Conservation (phyloP, 2,888 invertebrate species). For the Eurois occulta region DNA sequence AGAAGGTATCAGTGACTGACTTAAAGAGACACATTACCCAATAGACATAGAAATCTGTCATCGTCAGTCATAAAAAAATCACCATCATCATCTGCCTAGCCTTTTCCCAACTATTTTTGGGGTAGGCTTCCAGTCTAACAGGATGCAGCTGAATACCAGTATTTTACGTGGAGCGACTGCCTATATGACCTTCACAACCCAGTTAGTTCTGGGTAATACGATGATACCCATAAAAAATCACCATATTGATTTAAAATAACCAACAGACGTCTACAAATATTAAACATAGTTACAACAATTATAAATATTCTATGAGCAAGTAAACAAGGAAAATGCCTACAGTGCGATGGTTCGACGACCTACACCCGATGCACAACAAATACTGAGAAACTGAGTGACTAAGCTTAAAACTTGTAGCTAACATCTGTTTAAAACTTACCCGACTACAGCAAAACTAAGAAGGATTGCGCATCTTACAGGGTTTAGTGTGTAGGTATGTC, state of each 20-base stretch:
- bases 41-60: background rate
- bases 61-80: background rate
- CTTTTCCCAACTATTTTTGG: too few relatives aligned
- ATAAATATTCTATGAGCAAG: conserved; percentile 48
- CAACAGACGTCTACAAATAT: conserved; percentile 1
- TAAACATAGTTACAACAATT: conserved; percentile 29
- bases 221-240: too few relatives aligned
- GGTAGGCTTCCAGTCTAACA: too few relatives aligned
- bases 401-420: conserved; percentile 45
- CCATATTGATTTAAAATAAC: background rate
- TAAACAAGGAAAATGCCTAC: conserved; percentile 61
- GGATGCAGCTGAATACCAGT: too few relatives aligned
- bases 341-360: conserved; percentile 55
- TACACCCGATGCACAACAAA: conserved; percentile 34
- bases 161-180: too few relatives aligned
- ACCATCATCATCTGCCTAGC: too few relatives aligned
- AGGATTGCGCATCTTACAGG: background rate
- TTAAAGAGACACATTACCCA: background rate
- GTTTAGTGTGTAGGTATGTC: background rate
- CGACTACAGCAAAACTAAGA: background rate
- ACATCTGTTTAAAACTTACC: conserved; percentile 41
- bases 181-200: too few relatives aligned
- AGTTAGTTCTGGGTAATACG: too few relatives aligned
- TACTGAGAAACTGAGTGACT: conserved; percentile 61
- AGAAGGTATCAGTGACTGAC: background rate